These are phyloP conservation scores for Parnassius orleans DNA, from an alignment of 2,888 invertebrate species.

Conservation along the genomic window DNA sequence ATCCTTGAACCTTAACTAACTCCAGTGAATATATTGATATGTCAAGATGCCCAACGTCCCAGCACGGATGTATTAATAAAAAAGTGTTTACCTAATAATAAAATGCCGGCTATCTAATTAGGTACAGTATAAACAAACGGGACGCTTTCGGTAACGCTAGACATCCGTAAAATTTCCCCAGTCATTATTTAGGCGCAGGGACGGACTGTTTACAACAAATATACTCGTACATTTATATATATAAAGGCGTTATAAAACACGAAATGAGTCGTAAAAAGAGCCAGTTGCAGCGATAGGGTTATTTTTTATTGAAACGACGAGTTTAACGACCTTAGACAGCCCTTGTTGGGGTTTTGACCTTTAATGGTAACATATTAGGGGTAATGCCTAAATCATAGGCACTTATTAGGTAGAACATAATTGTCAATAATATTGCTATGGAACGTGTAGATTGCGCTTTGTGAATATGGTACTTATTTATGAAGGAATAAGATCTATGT, in stretches of 20 bases:
- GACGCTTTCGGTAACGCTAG: slow-evolving; percentile 25
- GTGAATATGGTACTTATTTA: background rate
- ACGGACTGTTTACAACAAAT: slow-evolving; percentile 36
- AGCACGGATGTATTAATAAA: slow-evolving; percentile 24
- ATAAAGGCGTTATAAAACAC: slow-evolving; percentile 53
- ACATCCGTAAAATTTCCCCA: slow-evolving; percentile 24
- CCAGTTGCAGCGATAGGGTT: slow-evolving; percentile 50
- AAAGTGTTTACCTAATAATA: slow-evolving; percentile 27
- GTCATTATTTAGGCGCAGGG: slow-evolving; percentile 36
- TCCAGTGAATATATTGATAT: background rate
- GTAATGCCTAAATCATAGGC: slow-evolving; percentile 15
- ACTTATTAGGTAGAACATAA: slow-evolving; percentile 6
- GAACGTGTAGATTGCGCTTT: background rate
- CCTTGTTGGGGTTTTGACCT: slow-evolving; percentile 61
- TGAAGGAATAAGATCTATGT: too few species aligned
- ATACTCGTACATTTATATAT: slow-evolving; percentile 34
- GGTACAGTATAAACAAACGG: slow-evolving; percentile 28
- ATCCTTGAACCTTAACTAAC: too few species aligned
- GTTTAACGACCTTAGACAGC: slow-evolving; percentile 54
- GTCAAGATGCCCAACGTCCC: background rate
- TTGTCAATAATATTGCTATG: slow-evolving; percentile 9
- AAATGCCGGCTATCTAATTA: slow-evolving; percentile 30
- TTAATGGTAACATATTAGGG: slow-evolving; percentile 48
- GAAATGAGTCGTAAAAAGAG: slow-evolving; percentile 59
- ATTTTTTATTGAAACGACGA: slow-evolving; percentile 61